phyloP scores from a whole-genome alignment of 2,888 invertebrate species.

The Kuschelorhynchus macadamiae region DNA sequence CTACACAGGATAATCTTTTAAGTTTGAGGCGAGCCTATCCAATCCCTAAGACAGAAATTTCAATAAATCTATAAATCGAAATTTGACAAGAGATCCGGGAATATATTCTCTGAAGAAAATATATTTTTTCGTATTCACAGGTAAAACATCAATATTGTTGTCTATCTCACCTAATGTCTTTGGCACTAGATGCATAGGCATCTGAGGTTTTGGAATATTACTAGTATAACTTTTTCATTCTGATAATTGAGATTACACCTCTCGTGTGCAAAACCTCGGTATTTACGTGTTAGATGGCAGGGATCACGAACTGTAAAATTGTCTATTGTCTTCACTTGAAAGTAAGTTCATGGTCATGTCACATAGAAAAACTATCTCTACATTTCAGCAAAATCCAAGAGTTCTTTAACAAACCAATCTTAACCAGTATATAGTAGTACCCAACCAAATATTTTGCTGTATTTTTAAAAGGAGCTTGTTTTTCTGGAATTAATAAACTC shows the following conservation, averaged over 20 bases:
- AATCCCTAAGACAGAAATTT: slow-evolving; percentile 49
- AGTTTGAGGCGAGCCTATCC: slow-evolving; percentile 45
- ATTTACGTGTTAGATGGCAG: neutral
- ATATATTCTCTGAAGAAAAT: slow-evolving; percentile 41
- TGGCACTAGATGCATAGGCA: slow-evolving; percentile 5
- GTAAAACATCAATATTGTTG: neutral
- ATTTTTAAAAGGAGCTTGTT: too few species aligned
- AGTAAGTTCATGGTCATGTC: neutral
- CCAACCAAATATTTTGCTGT: too few species aligned
- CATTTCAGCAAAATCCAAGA: too few species aligned
- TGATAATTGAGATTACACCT: neutral
- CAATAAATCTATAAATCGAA: slow-evolving; percentile 54
- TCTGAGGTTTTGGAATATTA: slow-evolving; percentile 9
- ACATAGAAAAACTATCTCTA: slow-evolving; percentile 1
- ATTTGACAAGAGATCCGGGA: slow-evolving; percentile 38
- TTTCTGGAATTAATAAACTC: too few species aligned
- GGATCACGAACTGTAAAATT: neutral
- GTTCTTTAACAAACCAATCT: too few species aligned
- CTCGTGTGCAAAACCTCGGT: neutral
- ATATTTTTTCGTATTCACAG: neutral
- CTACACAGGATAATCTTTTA: slow-evolving; percentile 41
- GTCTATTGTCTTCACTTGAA: neutral
- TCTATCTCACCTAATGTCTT: neutral
- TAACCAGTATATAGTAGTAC: too few species aligned
- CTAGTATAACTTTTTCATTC: neutral